These are phyloP conservation scores for Clarias magur DNA, from an alignment of 2,113 vertebrate species.

Conservation along the genomic window DNA sequence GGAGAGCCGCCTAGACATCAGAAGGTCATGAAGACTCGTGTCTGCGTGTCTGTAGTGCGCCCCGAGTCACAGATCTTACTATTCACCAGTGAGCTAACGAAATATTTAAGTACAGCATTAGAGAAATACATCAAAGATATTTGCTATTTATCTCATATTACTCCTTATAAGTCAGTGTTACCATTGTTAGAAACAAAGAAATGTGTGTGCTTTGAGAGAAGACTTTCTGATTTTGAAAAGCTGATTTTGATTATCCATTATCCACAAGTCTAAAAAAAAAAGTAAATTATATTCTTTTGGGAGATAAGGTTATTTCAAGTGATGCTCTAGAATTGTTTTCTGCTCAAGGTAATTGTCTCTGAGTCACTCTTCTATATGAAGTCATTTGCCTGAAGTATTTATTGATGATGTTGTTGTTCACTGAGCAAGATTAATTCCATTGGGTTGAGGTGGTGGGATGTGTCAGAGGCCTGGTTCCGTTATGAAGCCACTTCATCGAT, in stretches of 20 bases:
- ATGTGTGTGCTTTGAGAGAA: background rate
- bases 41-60: too few species aligned
- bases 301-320: conserved; percentile 14
- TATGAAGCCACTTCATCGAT: conserved; percentile 1
- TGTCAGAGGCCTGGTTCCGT: background rate
- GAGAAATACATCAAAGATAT: background rate
- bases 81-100: background rate
- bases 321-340: background rate
- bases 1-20: too few species aligned
- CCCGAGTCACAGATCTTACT: too few species aligned
- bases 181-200: background rate
- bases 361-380: conserved; percentile 15
- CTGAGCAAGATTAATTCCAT: conserved; percentile 31
- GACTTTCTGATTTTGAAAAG: too few species aligned
- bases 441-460: conserved; percentile 6
- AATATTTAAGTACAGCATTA: background rate
- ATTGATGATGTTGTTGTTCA: conserved; percentile 36
- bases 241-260: conserved; percentile 2
- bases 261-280: conserved; percentile 23
- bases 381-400: conserved; percentile 14
- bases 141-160: background rate
- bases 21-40: too few species aligned
- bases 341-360: conserved; percentile 19
- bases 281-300: background rate
- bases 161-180: background rate